Base-by-base conservation (phyloP, 2,888 invertebrate species). In the Drosophila anceps region DNA sequence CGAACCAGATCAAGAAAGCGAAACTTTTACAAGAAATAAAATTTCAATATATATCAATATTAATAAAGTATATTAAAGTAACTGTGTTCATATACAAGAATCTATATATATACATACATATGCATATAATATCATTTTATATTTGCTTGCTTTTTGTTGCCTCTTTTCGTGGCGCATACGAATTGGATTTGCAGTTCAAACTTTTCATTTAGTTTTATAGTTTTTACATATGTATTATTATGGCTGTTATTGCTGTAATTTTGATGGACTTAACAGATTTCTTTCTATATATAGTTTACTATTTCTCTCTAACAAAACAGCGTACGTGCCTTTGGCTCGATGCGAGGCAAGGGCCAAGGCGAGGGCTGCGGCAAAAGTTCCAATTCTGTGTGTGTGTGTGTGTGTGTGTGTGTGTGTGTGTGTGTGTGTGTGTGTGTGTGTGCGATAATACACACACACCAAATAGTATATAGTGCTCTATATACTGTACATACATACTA, bases 281-380 rank as follows among this genome's bases (percentile, higher is more conserved):
- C 10, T 5, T 53, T 5, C 24, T 53, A 35, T 48, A 33, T 48
- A 48, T 29, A 48, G 10, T n/a, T 31, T 0, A 12, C 12, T 13
- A 41, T 41, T 46, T 58, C 41, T 48, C 51, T 61, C 44, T 50
- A 74, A 62, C 71, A 69, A 37, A 44, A 48, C 54, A 65, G 54
- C 48, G 58, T 73, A 86, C 82, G 86, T 86, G 86, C 65, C 58
- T 75, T 50, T 58, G 27, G 43, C 39, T 33, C 12, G 24, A 43
- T 24, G 15, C 27, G 27, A 13, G 29, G 33, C 53, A 39, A 35
- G 44, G 51, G 35, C 18, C 37, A 29, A 18, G 27, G 54, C 37
- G 39, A 29, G 29, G 54, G 39, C 50, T 31, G 71, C 35, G 37
- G 35, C 33, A 35, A 35, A 31, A 46, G 67, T 27, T 27, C 43